Evolutionary conservation across 2,113 vertebrate species (phyloP).

Genomic region (Symphodus melops): DNA sequence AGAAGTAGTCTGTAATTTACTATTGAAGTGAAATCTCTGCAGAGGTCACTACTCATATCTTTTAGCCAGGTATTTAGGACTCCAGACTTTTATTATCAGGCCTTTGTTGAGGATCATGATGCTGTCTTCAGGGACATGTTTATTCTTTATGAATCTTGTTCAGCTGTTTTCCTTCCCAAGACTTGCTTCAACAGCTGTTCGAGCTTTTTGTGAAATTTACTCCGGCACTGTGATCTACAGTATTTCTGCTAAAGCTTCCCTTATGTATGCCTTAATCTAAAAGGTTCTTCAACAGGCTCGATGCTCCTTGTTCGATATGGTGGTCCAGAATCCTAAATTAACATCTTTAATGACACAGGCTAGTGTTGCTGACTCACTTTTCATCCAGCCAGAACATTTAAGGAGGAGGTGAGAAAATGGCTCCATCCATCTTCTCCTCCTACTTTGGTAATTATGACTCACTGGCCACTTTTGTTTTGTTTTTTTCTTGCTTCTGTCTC

Average conservation of each 20-base stretch:
- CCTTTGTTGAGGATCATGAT: too few relatives aligned
- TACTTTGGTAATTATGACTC: conserved; percentile 28
- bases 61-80: too few relatives aligned
- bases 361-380: conserved; percentile 37
- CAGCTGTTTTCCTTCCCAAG: too few relatives aligned
- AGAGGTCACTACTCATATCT: too few relatives aligned
- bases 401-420: conserved; percentile 58
- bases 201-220: too few relatives aligned
- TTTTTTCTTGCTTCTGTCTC: background rate
- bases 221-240: background rate
- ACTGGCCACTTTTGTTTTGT: conserved; percentile 4
- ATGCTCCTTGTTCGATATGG: background rate
- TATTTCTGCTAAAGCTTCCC: background rate
- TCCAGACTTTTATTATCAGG: too few relatives aligned
- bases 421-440: background rate
- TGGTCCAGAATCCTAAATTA: conserved; percentile 4
- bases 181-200: too few relatives aligned
- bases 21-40: too few relatives aligned
- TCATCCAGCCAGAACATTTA: conserved; percentile 44
- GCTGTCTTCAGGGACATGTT: too few relatives aligned
- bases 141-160: too few relatives aligned
- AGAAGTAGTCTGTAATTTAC: too few relatives aligned
- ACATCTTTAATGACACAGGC: conserved; percentile 2
- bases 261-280: background rate
- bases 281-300: background rate